Conservation (phyloP, 1,140 invertebrate species). For the Tetraneura akinire region DNA sequence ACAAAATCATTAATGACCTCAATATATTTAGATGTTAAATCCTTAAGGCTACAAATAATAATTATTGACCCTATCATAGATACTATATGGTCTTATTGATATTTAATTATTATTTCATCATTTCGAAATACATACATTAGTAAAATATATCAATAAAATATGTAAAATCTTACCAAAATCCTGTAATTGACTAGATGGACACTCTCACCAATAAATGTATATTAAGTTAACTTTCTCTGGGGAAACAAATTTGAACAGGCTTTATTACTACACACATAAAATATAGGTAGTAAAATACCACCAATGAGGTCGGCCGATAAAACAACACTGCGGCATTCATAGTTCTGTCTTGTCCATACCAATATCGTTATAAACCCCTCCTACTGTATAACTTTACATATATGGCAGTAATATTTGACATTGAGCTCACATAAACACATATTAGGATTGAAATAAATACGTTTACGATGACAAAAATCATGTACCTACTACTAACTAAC, state of each 20-base stretch:
- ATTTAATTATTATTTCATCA: not conserved
- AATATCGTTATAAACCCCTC: slow-evolving; percentile 46
- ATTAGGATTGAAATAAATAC: slow-evolving; percentile 38
- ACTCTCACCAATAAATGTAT: slow-evolving; percentile 38
- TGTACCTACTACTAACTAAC: not conserved
- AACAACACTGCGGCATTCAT: slow-evolving; percentile 50
- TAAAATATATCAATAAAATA: slow-evolving; percentile 10
- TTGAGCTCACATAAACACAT: slow-evolving; percentile 38
- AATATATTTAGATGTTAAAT: slow-evolving; percentile 20
- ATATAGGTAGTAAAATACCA: slow-evolving; percentile 28
- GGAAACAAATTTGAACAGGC: slow-evolving; percentile 43
- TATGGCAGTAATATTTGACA: slow-evolving; percentile 49
- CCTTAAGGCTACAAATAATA: not conserved
- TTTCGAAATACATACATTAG: not conserved
- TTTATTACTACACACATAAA: slow-evolving; percentile 32
- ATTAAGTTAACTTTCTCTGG: slow-evolving; percentile 43
- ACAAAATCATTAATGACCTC: slow-evolving; percentile 25
- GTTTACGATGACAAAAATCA: slow-evolving; percentile 16
- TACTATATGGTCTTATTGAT: not conserved
- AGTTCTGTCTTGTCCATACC: slow-evolving; percentile 39
- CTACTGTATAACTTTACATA: slow-evolving; percentile 43
- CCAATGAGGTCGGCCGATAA: slow-evolving; percentile 49
- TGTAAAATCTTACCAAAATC: slow-evolving; percentile 45
- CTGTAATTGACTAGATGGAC: slow-evolving; percentile 39
- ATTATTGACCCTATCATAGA: not conserved